Base-by-base conservation (phyloP, 92 coral and sea anemone species). In the Parazoanthus swiftii region DNA sequence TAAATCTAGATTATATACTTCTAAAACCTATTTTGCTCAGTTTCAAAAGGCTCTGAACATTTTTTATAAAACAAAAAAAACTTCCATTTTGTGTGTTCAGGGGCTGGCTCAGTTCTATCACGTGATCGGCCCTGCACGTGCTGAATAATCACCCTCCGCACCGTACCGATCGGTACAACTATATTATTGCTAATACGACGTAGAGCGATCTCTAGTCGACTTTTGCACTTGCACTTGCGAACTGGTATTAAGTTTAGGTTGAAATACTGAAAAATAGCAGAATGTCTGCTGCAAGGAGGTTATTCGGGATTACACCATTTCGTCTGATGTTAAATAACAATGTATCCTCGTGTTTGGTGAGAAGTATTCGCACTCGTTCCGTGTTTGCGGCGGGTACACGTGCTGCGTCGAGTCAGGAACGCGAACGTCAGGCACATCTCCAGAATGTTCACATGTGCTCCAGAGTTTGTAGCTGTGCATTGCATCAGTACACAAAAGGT, bases 401-500 rank as follows among this genome's bases (percentile, higher is more conserved):
- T 86, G 93, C 94, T 16, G 95, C 89, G 13, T 91, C 98, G 8
- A 71, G 87, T 35, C 87, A 95, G 93, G 79, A 93, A 89, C 82
- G 92, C 44, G 79, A 93, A 91, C 82, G 93, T 43, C 25, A 85
- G 59, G 54, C 72, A 68, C 16, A 58, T 81, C 78, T 81, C 20
- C 80, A 88, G 44, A 80, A 91, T 48, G 76, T 92, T 3, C 92
- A 92, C 72, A 94, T 96, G 38, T 93, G 96, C 42, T 93, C 98
- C 46, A 91, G 92, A 81, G 89, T 93, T 54, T 96, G 98, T 90
- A 93, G 90, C 43, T 96, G 99, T 85, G 95, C 94, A 43, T 83
- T 93, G 70, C 99, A 96, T 76, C 94, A 95, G 80, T 89, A 91
- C 85, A 95, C 96, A 1, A 96, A 95, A 92, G 99, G 99, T 96